phyloP scores from a whole-genome alignment of 2,888 invertebrate genomes.

The Mimas tiliae region DNA sequence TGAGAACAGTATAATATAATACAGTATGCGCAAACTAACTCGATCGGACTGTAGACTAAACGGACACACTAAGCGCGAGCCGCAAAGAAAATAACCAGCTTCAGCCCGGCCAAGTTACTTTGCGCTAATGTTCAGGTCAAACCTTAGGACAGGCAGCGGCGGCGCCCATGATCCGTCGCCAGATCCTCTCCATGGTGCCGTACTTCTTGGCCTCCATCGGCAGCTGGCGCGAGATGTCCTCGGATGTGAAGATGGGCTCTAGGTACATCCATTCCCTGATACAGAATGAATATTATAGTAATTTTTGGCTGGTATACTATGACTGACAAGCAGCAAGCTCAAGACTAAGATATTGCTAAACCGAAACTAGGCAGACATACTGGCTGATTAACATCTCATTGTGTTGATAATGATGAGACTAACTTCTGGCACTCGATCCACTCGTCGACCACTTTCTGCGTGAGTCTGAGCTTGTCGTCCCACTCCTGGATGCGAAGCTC shows the following conservation, averaged over 20 bases:
- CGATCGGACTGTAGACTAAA: too few species aligned
- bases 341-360: too few species aligned
- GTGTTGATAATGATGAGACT: too few species aligned
- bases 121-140: constrained; percentile 29
- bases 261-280: constrained; percentile 91
- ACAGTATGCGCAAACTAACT: neutral
- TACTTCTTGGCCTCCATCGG: constrained; percentile 92
- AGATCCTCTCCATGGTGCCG: constrained; percentile 90
- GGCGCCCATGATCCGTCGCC: constrained; percentile 90
- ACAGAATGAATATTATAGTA: neutral
- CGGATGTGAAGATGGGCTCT: constrained; percentile 92
- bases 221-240: constrained; percentile 91
- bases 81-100: too few species aligned
- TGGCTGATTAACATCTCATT: too few species aligned
- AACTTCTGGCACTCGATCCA: constrained; percentile 91
- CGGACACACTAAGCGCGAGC: too few species aligned
- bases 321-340: too few species aligned
- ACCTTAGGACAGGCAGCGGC: constrained; percentile 89
- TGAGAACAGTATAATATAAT: too few species aligned
- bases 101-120: too few species aligned
- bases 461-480: constrained; percentile 87
- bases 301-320: too few species aligned
- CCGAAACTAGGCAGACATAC: too few species aligned
- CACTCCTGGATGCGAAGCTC: constrained; percentile 90
- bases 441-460: constrained; percentile 86